A percentile compares a stretch with the other conserved stretches of the same genome.
These are phyloP conservation scores for Takifugu ocellatus DNA, from an alignment of 2,797 vertebrate genomes.

Conservation along the genomic window DNA sequence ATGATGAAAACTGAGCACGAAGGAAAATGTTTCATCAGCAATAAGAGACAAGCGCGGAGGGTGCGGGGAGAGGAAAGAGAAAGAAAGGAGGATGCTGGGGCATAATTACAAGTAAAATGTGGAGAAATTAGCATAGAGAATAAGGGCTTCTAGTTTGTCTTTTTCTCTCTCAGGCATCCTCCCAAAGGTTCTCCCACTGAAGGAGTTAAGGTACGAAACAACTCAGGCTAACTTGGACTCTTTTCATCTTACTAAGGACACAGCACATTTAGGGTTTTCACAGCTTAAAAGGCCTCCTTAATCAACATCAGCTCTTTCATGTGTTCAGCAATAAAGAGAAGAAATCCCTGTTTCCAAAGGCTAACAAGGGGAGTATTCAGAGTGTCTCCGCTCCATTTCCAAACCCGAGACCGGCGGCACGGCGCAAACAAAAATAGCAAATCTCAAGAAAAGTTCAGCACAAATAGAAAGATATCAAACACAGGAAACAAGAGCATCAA, in stretches of 20 bases:
- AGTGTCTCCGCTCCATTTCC: constrained; percentile 43
- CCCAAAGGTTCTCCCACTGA: constrained; percentile 66
- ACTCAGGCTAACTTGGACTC: constrained; percentile 59
- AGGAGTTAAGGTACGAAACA: constrained; percentile 66
- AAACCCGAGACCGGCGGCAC: constrained; percentile 29
- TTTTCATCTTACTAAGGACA: constrained; percentile 71
- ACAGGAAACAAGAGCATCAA: no score
- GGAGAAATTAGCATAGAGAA: constrained; percentile 70
- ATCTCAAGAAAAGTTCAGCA: no score
- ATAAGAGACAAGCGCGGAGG: constrained; percentile 50
- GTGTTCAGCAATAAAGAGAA: constrained; percentile 61
- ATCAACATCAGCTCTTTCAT: constrained; percentile 72
- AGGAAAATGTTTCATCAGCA: constrained; percentile 66
- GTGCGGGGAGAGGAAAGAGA: constrained; percentile 56
- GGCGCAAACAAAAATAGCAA: no score
- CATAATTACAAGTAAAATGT: constrained; percentile 71
- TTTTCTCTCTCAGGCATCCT: constrained; percentile 63
- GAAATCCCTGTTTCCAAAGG: constrained; percentile 60
- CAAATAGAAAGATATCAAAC: no score
- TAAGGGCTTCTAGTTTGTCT: constrained; percentile 61
- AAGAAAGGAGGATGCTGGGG: constrained; percentile 56
- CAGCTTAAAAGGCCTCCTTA: constrained; percentile 69
- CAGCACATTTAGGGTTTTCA: constrained; percentile 67
- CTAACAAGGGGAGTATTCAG: constrained; percentile 49
- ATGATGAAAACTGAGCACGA: constrained; percentile 48